Percentiles rank a stretch among this genome's conserved stretches.
These are phyloP conservation scores for Scelioninae gen. 2 DNA, from an alignment of 2,888 invertebrate genomes.

Conservation along the genomic window DNA sequence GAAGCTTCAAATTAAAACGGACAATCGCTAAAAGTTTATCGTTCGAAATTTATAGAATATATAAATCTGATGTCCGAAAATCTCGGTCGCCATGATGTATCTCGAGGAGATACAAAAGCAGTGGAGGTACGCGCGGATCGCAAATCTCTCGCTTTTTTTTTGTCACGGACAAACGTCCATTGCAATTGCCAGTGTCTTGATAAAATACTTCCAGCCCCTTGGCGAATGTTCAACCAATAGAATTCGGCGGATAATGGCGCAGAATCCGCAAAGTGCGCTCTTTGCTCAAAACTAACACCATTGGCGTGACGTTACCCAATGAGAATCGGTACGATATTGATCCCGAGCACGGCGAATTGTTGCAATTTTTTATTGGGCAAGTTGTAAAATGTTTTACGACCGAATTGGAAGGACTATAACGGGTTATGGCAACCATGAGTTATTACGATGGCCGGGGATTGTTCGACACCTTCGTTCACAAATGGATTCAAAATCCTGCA, in stretches of 20 bases:
- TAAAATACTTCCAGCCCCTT: conserved; percentile 66
- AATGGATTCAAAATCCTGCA: conserved; percentile 57
- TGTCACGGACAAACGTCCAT: conserved; percentile 61
- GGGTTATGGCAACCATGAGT: conserved; percentile 64
- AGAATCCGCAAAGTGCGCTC: conserved; percentile 67
- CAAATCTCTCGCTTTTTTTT: conserved; percentile 43
- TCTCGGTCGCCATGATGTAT: too few relatives aligned
- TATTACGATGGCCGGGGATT: conserved; percentile 67
- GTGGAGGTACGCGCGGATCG: conserved; percentile 23
- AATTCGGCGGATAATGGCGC: conserved; percentile 61
- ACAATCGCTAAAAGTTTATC: background rate
- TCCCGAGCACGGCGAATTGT: conserved; percentile 62
- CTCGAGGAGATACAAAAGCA: too few relatives aligned
- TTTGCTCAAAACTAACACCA: conserved; percentile 60
- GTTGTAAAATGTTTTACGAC: conserved; percentile 70
- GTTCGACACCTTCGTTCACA: conserved; percentile 63
- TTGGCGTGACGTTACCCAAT: conserved; percentile 65
- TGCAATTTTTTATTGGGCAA: conserved; percentile 67
- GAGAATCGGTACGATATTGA: conserved; percentile 61
- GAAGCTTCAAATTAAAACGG: conserved; percentile 2
- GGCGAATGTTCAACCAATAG: conserved; percentile 65
- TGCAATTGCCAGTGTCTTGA: conserved; percentile 59
- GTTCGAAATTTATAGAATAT: conserved; percentile 23
- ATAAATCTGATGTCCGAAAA: conserved; percentile 46
- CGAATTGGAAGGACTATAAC: conserved; percentile 60